Evolutionary conservation across 1,140 invertebrate genomes (phyloP).

Genomic region (Euura saliciscinereae): DNA sequence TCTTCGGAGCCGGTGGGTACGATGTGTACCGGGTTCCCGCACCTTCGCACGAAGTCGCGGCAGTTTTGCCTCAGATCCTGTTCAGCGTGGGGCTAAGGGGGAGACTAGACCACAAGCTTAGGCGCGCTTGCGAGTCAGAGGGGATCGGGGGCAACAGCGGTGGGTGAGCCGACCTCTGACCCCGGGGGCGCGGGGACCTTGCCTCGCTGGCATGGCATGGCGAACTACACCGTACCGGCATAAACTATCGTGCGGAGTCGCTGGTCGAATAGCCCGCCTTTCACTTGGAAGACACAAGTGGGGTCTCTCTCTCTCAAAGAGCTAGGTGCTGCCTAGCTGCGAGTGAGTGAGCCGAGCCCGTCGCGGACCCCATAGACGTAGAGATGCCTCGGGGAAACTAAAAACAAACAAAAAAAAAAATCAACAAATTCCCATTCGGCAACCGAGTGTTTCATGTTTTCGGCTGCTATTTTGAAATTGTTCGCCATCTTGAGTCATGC

Average conservation of each 20-base stretch:
- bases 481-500: background rate
- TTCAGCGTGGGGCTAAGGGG: constrained; percentile 24
- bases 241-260: constrained; percentile 44
- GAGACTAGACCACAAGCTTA: constrained; percentile 1
- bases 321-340: constrained; percentile 28
- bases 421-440: constrained; percentile 39
- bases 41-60: background rate
- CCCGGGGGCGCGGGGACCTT: constrained; percentile 52
- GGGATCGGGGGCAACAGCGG: constrained; percentile 39
- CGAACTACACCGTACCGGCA: constrained; percentile 41
- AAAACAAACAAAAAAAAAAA: constrained; percentile 14
- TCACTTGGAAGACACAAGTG: constrained; percentile 55
- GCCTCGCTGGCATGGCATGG: constrained; percentile 43
- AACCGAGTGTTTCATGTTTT: background rate
- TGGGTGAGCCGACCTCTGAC: constrained; percentile 59
- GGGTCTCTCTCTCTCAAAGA: constrained; percentile 25
- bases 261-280: constrained; percentile 54
- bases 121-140: background rate
- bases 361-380: constrained; percentile 13
- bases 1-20: too few species aligned
- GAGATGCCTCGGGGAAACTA: background rate
- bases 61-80: background rate
- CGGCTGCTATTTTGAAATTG: background rate
- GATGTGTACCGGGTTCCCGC: background rate
- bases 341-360: constrained; percentile 41